Percentiles rank a stretch among this genome's conserved stretches.
phyloP scores from a whole-genome alignment of 37 sponge, comb jelly and placozoan species.

The Ephydatia muelleri region DNA sequence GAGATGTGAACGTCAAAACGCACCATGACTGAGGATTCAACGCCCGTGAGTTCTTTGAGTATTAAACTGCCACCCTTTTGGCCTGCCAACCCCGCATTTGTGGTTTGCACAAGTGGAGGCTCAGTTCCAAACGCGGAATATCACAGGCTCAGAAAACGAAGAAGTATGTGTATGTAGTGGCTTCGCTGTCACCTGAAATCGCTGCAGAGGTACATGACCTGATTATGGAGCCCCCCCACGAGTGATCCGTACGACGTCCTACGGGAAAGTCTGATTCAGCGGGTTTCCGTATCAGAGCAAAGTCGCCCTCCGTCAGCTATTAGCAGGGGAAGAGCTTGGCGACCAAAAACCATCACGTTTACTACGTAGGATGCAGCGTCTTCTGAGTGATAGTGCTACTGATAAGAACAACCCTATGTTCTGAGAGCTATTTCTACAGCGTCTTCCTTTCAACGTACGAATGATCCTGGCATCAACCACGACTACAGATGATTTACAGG shows the following conservation, averaged over 20 bases:
- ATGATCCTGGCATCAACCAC: slow-evolving; percentile 30
- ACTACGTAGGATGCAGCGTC: slow-evolving; percentile 24
- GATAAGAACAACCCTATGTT: not conserved
- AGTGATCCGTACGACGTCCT: slow-evolving; percentile 5
- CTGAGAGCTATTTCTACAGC: slow-evolving; percentile 35
- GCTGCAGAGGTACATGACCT: slow-evolving; percentile 25
- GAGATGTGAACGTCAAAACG: too few relatives aligned
- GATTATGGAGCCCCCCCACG: slow-evolving; percentile 16
- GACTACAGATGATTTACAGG: slow-evolving; percentile 8
- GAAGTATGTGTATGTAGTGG: slow-evolving; percentile 20
- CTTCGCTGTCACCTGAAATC: too few relatives aligned
- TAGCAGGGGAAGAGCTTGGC: slow-evolving; percentile 21
- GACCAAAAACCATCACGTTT: slow-evolving; percentile 27
- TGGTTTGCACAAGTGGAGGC: slow-evolving; percentile 29
- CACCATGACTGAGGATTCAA: too few relatives aligned
- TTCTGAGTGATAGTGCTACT: slow-evolving; percentile 6
- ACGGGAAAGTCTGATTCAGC: not conserved
- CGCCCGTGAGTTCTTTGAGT: too few relatives aligned
- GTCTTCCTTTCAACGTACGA: slow-evolving; percentile 9
- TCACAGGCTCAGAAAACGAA: not conserved
- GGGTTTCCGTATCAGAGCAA: slow-evolving; percentile 27
- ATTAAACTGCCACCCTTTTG: not conserved
- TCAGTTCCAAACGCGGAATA: not conserved
- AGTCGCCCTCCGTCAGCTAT: slow-evolving; percentile 1
- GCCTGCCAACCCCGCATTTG: slow-evolving; percentile 18